Evolutionary conservation across 2,797 vertebrate genomes (phyloP), one percentile per base, ranked within the genome.

Genomic region (Ataeniobius toweri): DNA sequence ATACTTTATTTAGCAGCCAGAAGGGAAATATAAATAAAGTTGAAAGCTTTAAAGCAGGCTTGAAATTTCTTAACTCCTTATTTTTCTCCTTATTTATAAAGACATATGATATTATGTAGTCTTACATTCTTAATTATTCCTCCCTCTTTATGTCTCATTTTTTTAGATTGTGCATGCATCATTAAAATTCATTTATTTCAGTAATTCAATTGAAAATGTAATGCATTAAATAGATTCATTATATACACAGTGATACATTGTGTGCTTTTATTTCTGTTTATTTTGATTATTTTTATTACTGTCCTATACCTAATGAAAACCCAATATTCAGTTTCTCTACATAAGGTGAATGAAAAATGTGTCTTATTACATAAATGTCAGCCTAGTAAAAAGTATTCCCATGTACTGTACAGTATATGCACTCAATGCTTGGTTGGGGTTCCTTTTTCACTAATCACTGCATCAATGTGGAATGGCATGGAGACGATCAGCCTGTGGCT

Each of bases 1-100:
- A 80, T 82, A 72, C 86, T 92, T 87, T 88, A 87, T 89, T 85
- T 87, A 86, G 83, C 86, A 80, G 82, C 89, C 86, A 82, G 74
- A 74, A 67, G 70, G 79, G 74, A 79, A 87, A 88, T 78, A 83
- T 74, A 82, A 81, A 87, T 86, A 81, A 80, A 50, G 71, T 85
- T 76, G 5, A 1, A 81, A 82, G 86, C 75, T 63, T 81, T 85
- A 84, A 88, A 80, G 89, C 85, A 46, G 83, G 85, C 80, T 78
- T 77, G 69, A 82, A 79, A 71, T 78, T 20, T 75, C 78, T 86
- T 80, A 83, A 89, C 71, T 90, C 81, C 86, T 87, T 53, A 88
- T 83, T 88, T 79, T 53, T 46, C 75, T 44, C 70, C 74, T 74
- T 65, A 53, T 78, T 85, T 76, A 77, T 68, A 70, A 76, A 65